A percentile compares a stretch with the other conserved stretches of the same genome.
Evolutionary conservation across 2,888 invertebrate species (phyloP).

Genomic region (Metallyticus violacea): DNA sequence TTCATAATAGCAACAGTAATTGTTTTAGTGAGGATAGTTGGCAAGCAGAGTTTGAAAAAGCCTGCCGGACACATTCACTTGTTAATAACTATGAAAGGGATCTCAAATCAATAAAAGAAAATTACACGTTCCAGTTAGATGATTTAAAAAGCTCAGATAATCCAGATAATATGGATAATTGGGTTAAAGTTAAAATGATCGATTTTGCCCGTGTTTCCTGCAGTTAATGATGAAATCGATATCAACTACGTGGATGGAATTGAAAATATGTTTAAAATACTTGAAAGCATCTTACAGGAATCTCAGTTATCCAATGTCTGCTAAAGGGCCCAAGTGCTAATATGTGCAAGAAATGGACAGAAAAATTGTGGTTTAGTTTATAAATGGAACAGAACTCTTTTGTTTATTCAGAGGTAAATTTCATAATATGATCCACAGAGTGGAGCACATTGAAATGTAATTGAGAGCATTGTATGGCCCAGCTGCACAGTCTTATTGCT

Average conservation of each 20-base stretch:
- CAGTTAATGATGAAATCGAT: constrained; percentile 63
- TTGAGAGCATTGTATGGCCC: no score
- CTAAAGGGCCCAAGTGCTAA: background rate
- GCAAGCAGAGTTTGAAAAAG: constrained; percentile 44
- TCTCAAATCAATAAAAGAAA: constrained; percentile 58
- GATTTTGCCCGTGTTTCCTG: constrained; percentile 91
- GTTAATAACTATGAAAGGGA: constrained; percentile 67
- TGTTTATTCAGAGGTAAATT: no score
- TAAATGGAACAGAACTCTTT: no score
- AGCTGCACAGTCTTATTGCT: no score
- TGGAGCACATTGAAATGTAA: no score
- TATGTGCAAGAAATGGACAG: no score
- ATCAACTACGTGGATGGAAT: constrained; percentile 82
- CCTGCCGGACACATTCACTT: constrained; percentile 63
- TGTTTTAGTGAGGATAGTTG: constrained; percentile 45
- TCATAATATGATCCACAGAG: no score
- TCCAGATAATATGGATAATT: constrained; percentile 39
- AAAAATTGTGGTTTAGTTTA: no score
- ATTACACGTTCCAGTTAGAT: constrained; percentile 54
- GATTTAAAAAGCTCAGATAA: constrained; percentile 51
- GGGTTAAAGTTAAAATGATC: constrained; percentile 79
- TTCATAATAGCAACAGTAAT: background rate
- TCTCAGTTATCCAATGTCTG: constrained; percentile 39
- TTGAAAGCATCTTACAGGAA: constrained; percentile 63
- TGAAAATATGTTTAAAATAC: constrained; percentile 68